Conservation (phyloP, 2,797 vertebrate species). For the Dipus sagitta region DNA sequence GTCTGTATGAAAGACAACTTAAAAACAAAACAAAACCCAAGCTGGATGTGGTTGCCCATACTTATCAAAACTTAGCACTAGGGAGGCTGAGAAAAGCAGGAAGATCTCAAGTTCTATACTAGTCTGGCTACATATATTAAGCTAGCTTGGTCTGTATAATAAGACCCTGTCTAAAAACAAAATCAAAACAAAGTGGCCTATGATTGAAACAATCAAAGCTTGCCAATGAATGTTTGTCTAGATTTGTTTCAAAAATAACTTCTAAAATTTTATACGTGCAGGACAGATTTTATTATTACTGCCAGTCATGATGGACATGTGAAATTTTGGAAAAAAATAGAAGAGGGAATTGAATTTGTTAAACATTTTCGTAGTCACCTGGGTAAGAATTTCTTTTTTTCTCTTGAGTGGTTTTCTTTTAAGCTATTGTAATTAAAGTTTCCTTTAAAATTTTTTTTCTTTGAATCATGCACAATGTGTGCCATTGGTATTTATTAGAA, state of each 20-base stretch:
- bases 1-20: neutral
- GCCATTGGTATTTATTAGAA: constrained; percentile 63
- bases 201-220: constrained; percentile 36
- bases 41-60: neutral
- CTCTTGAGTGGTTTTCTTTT: neutral
- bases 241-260: constrained; percentile 66
- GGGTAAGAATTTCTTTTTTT: constrained; percentile 86
- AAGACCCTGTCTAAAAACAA: neutral
- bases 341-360: constrained; percentile 98
- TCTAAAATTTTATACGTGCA: constrained; percentile 81
- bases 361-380: constrained; percentile 98
- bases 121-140: neutral
- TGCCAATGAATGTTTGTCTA: constrained; percentile 42
- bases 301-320: constrained; percentile 98
- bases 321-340: constrained; percentile 99
- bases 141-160: neutral
- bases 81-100: too few relatives aligned
- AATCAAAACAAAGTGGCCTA: neutral
- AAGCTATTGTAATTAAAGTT: constrained; percentile 47
- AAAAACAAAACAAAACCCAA: neutral
- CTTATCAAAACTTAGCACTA: neutral
- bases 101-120: neutral
- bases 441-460: constrained; percentile 25
- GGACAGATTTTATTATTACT: constrained; percentile 98
- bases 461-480: constrained; percentile 45